These are phyloP conservation scores for Dicranocentrus wangi DNA, from an alignment of 2,888 invertebrate genomes.

Conservation along the genomic window DNA sequence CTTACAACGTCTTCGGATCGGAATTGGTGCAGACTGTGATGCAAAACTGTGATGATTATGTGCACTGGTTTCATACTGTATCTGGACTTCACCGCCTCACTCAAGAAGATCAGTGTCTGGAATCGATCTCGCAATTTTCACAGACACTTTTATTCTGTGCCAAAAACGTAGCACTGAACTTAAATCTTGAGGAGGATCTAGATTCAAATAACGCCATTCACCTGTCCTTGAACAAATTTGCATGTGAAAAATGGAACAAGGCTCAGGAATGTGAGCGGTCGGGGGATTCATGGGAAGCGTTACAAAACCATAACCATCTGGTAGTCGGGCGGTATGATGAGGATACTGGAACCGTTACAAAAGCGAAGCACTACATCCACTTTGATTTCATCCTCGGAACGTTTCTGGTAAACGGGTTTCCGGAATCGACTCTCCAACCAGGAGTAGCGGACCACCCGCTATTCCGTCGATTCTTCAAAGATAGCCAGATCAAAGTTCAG, in stretches of 20 bases:
- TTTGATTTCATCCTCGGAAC: constrained; percentile 45
- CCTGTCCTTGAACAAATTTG: constrained; percentile 1
- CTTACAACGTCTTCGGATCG: constrained; percentile 23
- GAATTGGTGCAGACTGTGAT: constrained; percentile 3
- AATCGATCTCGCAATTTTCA: neutral
- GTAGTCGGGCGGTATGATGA: constrained; percentile 21
- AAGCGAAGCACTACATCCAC: constrained; percentile 12
- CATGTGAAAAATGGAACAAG: constrained; percentile 26
- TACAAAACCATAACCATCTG: neutral
- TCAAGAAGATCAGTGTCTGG: neutral
- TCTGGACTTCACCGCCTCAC: constrained; percentile 30
- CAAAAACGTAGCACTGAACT: constrained; percentile 1
- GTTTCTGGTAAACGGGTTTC: constrained; percentile 52
- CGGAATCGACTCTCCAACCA: neutral
- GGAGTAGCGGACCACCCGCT: constrained; percentile 4
- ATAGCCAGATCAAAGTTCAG: constrained; percentile 40
- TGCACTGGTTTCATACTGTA: constrained; percentile 28
- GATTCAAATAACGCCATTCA: neutral
- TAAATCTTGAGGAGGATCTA: constrained; percentile 7
- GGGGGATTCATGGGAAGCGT: neutral
- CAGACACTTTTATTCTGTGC: constrained; percentile 8
- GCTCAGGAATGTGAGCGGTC: neutral
- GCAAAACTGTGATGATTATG: constrained; percentile 15
- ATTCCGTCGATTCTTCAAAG: constrained; percentile 36
- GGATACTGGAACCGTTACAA: neutral